phyloP scores from a whole-genome alignment of 2,888 invertebrate genomes.

The Epinotia nisella region DNA sequence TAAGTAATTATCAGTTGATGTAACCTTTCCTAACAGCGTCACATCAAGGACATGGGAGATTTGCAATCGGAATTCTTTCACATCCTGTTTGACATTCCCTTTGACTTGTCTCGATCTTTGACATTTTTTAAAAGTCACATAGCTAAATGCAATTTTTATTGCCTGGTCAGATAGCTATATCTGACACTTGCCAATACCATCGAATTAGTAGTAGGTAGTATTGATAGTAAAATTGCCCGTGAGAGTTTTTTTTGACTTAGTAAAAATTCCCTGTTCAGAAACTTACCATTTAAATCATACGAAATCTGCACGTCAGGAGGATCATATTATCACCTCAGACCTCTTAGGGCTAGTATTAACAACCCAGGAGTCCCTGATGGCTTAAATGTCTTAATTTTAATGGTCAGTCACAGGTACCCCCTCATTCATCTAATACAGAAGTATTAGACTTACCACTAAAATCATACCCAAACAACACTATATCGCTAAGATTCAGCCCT shows the following conservation, averaged over 20 bases:
- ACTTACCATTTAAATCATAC: slow-evolving; percentile 74
- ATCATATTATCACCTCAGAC: slow-evolving; percentile 76
- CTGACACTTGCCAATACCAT: too few relatives aligned
- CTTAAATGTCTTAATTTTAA: not conserved
- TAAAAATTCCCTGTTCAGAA: too few relatives aligned
- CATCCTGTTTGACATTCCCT: slow-evolving; percentile 4
- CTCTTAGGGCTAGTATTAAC: slow-evolving; percentile 48
- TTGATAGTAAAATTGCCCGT: too few relatives aligned
- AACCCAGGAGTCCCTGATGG: not conserved
- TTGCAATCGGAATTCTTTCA: slow-evolving; percentile 3
- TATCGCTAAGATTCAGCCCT: slow-evolving; percentile 70
- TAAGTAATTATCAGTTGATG: not conserved
- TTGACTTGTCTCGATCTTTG: not conserved
- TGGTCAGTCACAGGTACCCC: too few relatives aligned
- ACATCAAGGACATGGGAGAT: not conserved
- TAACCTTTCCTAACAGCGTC: not conserved
- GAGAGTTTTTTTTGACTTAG: too few relatives aligned
- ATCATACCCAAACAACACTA: slow-evolving; percentile 78
- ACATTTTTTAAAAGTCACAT: not conserved
- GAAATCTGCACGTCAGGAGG: slow-evolving; percentile 65
- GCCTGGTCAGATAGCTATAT: too few relatives aligned
- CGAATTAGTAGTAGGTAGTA: too few relatives aligned
- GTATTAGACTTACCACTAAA: slow-evolving; percentile 63
- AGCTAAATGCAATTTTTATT: too few relatives aligned
- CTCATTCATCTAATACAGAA: too few relatives aligned